A percentile compares a stretch with the other conserved stretches of the same genome.
Conservation (phyloP, 2,797 vertebrate genomes). For the Lophotriccus pileatus region DNA sequence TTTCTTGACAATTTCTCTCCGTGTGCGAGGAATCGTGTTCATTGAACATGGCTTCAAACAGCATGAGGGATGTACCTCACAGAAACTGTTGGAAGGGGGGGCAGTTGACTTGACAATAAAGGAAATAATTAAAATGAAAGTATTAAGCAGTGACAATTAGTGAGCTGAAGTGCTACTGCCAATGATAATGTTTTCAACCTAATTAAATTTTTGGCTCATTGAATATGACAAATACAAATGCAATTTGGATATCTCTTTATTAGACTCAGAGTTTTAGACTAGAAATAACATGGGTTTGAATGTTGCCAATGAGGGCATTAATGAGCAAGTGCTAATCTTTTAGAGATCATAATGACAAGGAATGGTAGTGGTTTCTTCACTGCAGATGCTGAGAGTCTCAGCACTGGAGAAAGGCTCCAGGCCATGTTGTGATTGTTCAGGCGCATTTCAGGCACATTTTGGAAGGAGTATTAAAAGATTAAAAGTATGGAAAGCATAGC, state of each 20-base stretch:
- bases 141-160: constrained; percentile 38
- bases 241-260: constrained; percentile 1
- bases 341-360: neutral
- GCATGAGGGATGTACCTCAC: neutral
- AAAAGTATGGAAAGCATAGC: neutral
- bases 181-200: constrained; percentile 44
- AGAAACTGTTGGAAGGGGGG: neutral
- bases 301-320: neutral
- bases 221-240: constrained; percentile 58
- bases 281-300: constrained; percentile 8
- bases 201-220: constrained; percentile 69
- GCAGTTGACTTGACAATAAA: neutral
- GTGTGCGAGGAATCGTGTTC: neutral
- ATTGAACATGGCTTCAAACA: neutral
- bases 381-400: neutral
- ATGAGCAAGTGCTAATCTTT: neutral
- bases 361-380: neutral
- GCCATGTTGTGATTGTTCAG: neutral
- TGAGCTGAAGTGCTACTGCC: constrained; percentile 11
- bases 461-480: neutral
- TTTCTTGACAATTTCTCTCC: neutral
- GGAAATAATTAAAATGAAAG: constrained; percentile 30
- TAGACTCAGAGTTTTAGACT: neutral
- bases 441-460: neutral
- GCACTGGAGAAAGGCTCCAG: neutral